Conservation (phyloP, 1,140 invertebrate genomes). For the Diorhabda elongata region DNA sequence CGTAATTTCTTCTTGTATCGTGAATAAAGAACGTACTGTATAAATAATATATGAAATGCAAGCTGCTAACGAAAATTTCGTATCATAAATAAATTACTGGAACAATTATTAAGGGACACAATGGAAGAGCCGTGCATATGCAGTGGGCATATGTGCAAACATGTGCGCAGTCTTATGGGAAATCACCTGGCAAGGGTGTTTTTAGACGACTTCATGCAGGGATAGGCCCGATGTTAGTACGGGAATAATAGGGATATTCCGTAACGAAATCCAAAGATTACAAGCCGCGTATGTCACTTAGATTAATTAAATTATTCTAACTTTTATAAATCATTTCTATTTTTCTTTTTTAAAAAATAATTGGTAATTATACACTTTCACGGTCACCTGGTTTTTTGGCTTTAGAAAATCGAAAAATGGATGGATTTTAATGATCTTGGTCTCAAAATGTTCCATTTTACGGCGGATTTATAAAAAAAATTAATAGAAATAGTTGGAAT, state of each 20-base stretch:
- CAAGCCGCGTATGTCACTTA: background rate
- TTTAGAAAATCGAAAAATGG: too few species aligned
- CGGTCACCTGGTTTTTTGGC: too few species aligned
- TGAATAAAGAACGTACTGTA: background rate
- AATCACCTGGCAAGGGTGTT: constrained; percentile 43
- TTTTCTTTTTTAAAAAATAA: too few species aligned
- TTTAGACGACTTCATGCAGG: background rate
- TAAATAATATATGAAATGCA: constrained; percentile 12
- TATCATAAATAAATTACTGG: constrained; percentile 45
- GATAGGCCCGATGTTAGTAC: constrained; percentile 1
- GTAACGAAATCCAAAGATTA: background rate
- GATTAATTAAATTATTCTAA: too few species aligned
- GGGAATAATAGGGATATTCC: background rate
- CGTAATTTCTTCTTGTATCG: too few species aligned
- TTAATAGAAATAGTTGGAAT: too few species aligned
- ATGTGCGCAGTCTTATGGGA: constrained; percentile 49
- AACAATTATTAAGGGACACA: constrained; percentile 40
- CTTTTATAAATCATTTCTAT: too few species aligned
- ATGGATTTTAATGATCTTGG: too few species aligned
- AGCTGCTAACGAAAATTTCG: constrained; percentile 18
- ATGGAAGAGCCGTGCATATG: constrained; percentile 27
- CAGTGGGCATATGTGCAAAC: constrained; percentile 38
- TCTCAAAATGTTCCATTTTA: too few species aligned
- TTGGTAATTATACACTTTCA: too few species aligned
- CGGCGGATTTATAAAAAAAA: too few species aligned